A percentile compares a stretch with the other conserved stretches of the same genome.
Conservation (phyloP, 1,140 invertebrate species). For the Cherax quadricarinatus region DNA sequence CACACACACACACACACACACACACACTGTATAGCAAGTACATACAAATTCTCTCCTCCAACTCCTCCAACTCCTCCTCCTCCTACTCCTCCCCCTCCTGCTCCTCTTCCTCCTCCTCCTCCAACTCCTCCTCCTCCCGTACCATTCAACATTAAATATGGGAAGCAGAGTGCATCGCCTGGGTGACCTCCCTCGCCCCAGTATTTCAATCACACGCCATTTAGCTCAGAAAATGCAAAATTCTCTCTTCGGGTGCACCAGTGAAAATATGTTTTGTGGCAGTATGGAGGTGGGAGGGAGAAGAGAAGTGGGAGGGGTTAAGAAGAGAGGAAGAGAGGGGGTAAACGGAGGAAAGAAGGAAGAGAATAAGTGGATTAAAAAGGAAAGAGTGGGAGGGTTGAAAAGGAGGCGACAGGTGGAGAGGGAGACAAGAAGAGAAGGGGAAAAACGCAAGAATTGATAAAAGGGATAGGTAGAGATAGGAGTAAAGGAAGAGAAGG, state of each 20-base stretch:
- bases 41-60: no score
- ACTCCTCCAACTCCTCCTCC: not conserved
- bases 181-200: not conserved
- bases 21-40: no score
- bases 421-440: no score
- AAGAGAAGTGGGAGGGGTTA: not conserved
- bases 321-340: not conserved
- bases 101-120: not conserved
- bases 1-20: no score
- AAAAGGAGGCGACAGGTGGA: no score
- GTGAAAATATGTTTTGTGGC: no score
- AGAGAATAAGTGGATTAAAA: not conserved
- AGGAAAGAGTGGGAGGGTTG: no score
- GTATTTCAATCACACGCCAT: constrained; percentile 1
- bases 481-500: no score
- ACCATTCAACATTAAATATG: not conserved
- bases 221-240: not conserved
- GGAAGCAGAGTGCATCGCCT: not conserved
- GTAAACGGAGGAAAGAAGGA: not conserved
- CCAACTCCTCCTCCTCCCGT: not conserved
- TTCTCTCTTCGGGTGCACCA: not conserved
- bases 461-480: no score
- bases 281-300: not conserved
- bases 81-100: not conserved
- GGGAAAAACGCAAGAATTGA: not conserved